Percentiles rank a stretch among this genome's conserved stretches.
phyloP scores from a whole-genome alignment of 2,888 invertebrate genomes.

The Trissonchulus latispiculum region DNA sequence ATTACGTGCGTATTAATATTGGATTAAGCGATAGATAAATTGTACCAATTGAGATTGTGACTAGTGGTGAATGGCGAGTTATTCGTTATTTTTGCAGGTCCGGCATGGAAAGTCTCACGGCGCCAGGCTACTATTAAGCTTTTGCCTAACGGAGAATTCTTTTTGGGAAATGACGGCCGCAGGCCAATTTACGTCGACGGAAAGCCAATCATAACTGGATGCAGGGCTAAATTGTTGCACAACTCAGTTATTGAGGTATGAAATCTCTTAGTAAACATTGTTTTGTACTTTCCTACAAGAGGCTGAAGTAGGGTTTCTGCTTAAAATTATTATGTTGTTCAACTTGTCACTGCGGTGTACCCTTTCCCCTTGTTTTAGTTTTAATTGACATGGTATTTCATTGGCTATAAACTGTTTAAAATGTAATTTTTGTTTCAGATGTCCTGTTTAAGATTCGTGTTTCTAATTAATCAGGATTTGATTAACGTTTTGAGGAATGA shows the following conservation, averaged over 20 bases:
- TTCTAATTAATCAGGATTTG: constrained; percentile 22
- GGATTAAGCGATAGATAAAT: too few species aligned
- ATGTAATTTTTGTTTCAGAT: constrained; percentile 15
- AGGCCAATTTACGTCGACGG: constrained; percentile 88
- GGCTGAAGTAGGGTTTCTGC: too few species aligned
- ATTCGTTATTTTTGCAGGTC: constrained; percentile 49
- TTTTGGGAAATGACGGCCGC: constrained; percentile 81
- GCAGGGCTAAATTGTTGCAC: constrained; percentile 77
- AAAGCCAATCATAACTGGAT: constrained; percentile 71
- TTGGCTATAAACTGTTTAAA: too few species aligned
- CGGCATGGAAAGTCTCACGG: constrained; percentile 61
- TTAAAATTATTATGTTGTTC: too few species aligned
- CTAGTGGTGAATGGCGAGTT: too few species aligned
- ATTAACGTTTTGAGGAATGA: constrained; percentile 17
- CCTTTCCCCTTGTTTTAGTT: too few species aligned
- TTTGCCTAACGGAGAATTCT: constrained; percentile 75
- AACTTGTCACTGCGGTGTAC: too few species aligned
- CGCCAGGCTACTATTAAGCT: constrained; percentile 66
- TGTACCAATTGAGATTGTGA: too few species aligned
- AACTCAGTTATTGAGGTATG: constrained; percentile 73
- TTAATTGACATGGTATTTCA: too few species aligned
- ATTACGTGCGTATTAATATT: too few species aligned
- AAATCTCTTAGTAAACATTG: too few species aligned
- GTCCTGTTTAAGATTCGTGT: constrained; percentile 19
- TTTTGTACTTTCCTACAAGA: too few species aligned